Percentiles rank a stretch among this genome's conserved stretches.
phyloP scores from a whole-genome alignment of 2,888 invertebrate species.

The Timandra comae region DNA sequence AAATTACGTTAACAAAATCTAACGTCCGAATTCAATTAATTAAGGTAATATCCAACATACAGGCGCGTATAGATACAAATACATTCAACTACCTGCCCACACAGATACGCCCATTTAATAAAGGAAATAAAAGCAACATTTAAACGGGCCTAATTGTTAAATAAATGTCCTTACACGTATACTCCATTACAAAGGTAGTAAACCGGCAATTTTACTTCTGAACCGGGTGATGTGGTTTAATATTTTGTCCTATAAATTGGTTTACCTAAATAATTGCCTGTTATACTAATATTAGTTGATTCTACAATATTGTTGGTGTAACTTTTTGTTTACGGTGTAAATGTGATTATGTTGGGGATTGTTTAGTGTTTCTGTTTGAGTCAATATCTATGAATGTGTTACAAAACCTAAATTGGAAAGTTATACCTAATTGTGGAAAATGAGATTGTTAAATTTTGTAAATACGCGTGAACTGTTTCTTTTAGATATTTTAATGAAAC shows the following conservation, averaged over 20 bases:
- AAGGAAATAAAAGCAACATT: slow-evolving; percentile 34
- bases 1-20: too few species aligned
- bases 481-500: too few species aligned
- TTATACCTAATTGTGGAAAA: too few species aligned
- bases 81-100: slow-evolving; percentile 7
- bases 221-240: slow-evolving; percentile 20
- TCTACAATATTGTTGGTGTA: too few species aligned
- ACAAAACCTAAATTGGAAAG: too few species aligned
- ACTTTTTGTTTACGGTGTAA: too few species aligned
- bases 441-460: too few species aligned
- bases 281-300: too few species aligned
- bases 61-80: slow-evolving; percentile 7
- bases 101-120: slow-evolving; percentile 22
- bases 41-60: neutral
- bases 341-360: too few species aligned
- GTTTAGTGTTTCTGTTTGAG: too few species aligned
- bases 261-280: neutral
- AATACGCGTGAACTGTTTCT: too few species aligned
- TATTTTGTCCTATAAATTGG: neutral
- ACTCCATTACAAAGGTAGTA: slow-evolving; percentile 62
- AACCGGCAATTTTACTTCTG: slow-evolving; percentile 62
- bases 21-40: neutral
- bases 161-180: slow-evolving; percentile 68
- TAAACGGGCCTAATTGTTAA: slow-evolving; percentile 56
- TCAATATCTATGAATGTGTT: too few species aligned